Base-by-base conservation (phyloP, 2,888 invertebrate species). In the Teleogryllus oceanicus region DNA sequence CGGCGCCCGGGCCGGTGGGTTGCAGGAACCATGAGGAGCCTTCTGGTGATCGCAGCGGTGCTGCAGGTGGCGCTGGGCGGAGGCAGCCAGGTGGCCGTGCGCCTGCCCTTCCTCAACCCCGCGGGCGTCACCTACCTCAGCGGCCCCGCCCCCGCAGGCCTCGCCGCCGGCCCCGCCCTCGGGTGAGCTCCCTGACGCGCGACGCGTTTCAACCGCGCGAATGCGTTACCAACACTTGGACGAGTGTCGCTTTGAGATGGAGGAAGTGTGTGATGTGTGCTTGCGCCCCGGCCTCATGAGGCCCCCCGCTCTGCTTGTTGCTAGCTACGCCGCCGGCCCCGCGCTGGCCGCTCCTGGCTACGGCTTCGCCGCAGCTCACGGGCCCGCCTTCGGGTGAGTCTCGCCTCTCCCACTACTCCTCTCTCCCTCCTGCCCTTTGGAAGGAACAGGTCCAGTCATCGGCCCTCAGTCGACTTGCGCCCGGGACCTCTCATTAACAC, bases 291-390 rank as follows among this genome's bases (percentile, higher is more conserved):
- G 4, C 86, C 88, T n/a, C 12, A 80, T 18, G 49, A 77, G 20
- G 78, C 79, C 49, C 78, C 78, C 77, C 12, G 80, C 80, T 76
- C 80, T 78, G 18, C 79, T 20, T 18, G 76, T 77, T 51, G 80
- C 88, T 89, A 78, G 87, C 90, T 78, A 80, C n/a, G 90, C 90
- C 84, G 89, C 91, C 49, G 90, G 90, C 83, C 90, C 90, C 0
- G 90, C 90, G 2, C 86, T 89, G 76, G 80, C 81, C 50, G 80
- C 74, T 21, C 79, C 80, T n/a, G 62, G 78, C n/a, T n/a, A 74
- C 18, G 75, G 78, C 50, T 80, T 79, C 77, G 80, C 78, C 8
- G 80, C 80, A 18, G 78, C 81, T 62, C 78, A 77, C 37, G 75
- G 37, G 5, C 37, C 37, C 37, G 37, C 8, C 37, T 37, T 1